Evolutionary conservation across 2,113 vertebrate genomes (phyloP).

Genomic region (Rhombomys opimus): DNA sequence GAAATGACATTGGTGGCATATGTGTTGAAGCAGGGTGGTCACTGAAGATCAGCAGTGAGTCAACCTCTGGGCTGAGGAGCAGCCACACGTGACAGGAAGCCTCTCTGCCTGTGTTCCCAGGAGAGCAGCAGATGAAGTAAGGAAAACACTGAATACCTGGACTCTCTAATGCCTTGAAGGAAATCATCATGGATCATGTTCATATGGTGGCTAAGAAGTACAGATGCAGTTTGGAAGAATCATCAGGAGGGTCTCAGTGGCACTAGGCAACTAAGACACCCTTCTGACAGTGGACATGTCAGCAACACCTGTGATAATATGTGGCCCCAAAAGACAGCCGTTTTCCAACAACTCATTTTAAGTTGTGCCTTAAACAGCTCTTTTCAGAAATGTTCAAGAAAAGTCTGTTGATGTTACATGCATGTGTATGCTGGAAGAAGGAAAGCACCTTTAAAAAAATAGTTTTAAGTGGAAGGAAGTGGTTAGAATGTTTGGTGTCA

Average conservation of each 20-base stretch:
- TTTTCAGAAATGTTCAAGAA: not conserved
- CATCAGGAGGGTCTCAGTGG: not conserved
- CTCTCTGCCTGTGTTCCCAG: fast-evolving
- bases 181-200: fast-evolving
- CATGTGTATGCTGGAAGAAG: not conserved
- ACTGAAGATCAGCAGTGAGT: not conserved
- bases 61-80: not conserved
- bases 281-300: not conserved
- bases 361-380: not conserved
- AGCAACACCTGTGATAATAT: not conserved
- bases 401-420: not conserved
- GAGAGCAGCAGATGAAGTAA: fast-evolving
- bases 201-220: not conserved
- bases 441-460: slow-evolving; percentile 3
- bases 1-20: not conserved
- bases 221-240: not conserved
- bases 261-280: not conserved
- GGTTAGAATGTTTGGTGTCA: not conserved
- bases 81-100: not conserved
- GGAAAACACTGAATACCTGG: not conserved
- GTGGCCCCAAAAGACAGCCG: not conserved
- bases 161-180: not conserved
- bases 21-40: no score
- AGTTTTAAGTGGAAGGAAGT: slow-evolving; percentile 11
- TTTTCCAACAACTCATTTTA: not conserved